A percentile compares a stretch with the other conserved stretches of the same genome.
phyloP scores from a whole-genome alignment of 2,797 vertebrate species.

The Pseudochaenichthys georgianus region DNA sequence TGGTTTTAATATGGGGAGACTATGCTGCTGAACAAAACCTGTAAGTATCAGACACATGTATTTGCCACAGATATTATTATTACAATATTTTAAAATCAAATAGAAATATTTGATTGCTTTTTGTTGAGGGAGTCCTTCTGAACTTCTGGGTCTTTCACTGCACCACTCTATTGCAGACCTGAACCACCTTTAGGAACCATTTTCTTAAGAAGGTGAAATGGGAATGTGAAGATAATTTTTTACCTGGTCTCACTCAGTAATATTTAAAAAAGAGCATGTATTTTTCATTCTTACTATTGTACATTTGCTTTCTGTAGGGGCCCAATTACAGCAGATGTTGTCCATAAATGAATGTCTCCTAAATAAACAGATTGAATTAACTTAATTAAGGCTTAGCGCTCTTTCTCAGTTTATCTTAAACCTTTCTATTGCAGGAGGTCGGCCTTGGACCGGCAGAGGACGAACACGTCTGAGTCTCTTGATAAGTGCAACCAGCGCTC shows the following conservation, averaged over 20 bases:
- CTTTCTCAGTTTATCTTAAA: conserved; percentile 56
- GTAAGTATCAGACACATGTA: too few relatives aligned
- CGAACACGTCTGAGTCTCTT: conserved; percentile 33
- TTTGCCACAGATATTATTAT: too few relatives aligned
- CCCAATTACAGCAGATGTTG: conserved; percentile 46
- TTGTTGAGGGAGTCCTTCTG: too few relatives aligned
- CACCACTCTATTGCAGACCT: not conserved
- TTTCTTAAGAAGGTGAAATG: not conserved
- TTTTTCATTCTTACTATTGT: conserved; percentile 26
- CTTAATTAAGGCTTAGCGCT: conserved; percentile 34
- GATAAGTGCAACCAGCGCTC: conserved; percentile 63
- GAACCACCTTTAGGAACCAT: not conserved
- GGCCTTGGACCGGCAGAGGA: conserved; percentile 57
- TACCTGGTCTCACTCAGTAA: not conserved
- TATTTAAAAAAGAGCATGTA: conserved; percentile 30
- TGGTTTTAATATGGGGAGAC: too few relatives aligned
- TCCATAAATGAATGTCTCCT: conserved; percentile 44
- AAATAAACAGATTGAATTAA: conserved; percentile 54
- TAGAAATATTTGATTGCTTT: too few relatives aligned
- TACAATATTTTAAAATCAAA: too few relatives aligned
- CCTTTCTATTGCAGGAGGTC: conserved; percentile 71
- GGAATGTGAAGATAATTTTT: conserved; percentile 11
- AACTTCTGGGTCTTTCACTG: too few relatives aligned
- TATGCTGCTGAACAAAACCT: too few relatives aligned
- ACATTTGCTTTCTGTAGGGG: conserved; percentile 26